Conservation (phyloP, 2,113 vertebrate genomes). For the Acanthisitta chloris region DNA sequence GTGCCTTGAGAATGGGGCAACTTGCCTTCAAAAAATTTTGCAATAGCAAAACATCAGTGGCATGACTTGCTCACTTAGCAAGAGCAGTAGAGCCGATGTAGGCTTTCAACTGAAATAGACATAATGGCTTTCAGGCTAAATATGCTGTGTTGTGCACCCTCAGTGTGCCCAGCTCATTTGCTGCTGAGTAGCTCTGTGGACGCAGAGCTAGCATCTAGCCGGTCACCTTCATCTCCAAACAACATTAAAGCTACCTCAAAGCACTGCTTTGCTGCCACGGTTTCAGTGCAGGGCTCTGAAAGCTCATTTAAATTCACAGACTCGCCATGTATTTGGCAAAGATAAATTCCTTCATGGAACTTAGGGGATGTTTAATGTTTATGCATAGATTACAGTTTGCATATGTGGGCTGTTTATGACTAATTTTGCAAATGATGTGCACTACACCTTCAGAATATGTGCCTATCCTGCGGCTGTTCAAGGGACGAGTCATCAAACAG, state of each 20-base stretch:
- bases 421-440: neutral
- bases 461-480: neutral
- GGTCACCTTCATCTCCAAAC: neutral
- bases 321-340: neutral
- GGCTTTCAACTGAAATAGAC: rapidly evolving
- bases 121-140: neutral
- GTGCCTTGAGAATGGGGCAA: neutral
- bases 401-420: neutral
- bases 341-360: constrained; percentile 15
- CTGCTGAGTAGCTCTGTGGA: neutral
- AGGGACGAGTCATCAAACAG: neutral
- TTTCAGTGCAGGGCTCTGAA: neutral
- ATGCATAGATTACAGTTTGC: constrained; percentile 3
- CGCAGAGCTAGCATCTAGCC: neutral
- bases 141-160: rapidly evolving
- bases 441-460: neutral
- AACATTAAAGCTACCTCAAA: neutral
- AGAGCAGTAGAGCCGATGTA: neutral
- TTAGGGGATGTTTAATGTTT: neutral
- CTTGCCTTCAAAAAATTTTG: neutral
- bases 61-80: neutral
- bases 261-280: rapidly evolving
- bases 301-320: neutral
- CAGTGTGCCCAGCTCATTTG: neutral
- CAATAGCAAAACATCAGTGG: neutral